Base-by-base conservation (phyloP, 1,140 invertebrate genomes). In the Mercenaria mercenaria region DNA sequence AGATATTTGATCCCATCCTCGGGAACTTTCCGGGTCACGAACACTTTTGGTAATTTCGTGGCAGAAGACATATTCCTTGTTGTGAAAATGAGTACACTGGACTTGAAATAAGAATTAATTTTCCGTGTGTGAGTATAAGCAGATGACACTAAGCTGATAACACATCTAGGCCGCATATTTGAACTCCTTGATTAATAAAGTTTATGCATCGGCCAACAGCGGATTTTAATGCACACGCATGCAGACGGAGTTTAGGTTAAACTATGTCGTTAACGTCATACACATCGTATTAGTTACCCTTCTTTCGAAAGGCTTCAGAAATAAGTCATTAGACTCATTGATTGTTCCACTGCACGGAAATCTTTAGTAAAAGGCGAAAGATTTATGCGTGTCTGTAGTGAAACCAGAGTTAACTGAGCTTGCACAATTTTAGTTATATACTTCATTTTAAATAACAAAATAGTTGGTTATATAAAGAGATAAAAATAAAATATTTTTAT, bases 281-380 rank as follows among this genome's bases (percentile, higher is more conserved):
- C 23, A 15, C 20, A 56, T 56, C 20, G 4, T 23, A 11, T 56
- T 64, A 29, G 59, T 29, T 50, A 79, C 47, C 76, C 41, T 52
- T 52, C 76, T 79, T 52, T 79, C 59, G 83, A 74, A 74, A 50
- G 69, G 50, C 37, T 77, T n/a, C 34, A 81, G 76, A 89, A 89
- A 89, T 89, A 79, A 81, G 87, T 89, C 87, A 81, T 72, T 72
- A 90, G 89, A 90, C 89, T 90, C 89, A 86, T 90, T 90, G 76
- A 89, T 64, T 92, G 91, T 91, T 92, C 89, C 91, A 89, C 89
- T 89, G 86, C 91, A 92, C 91, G 91, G 91, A 92, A 92, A 92
- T 92, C 91, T 92, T 92, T 92, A 92, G 91, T 92, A 92, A 92
- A 92, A 92, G 91, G 91, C 91, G 91, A 92, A 92, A 92, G 91